These are phyloP conservation scores for Chionodraco myersi DNA, from an alignment of 2,113 vertebrate genomes.

Conservation along the genomic window DNA sequence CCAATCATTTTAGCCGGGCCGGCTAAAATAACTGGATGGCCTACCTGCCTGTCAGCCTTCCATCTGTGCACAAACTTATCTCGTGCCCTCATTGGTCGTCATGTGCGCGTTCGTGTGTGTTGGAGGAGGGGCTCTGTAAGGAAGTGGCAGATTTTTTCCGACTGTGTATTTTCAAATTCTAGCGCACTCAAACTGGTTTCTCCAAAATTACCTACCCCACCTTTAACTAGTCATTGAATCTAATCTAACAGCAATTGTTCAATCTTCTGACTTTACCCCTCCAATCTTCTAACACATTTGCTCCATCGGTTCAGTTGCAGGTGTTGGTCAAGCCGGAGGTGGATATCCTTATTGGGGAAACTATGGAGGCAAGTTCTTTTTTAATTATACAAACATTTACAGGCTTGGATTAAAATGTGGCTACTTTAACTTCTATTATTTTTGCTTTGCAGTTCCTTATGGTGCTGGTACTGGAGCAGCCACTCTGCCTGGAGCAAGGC, in stretches of 20 bases:
- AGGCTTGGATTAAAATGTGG: not conserved
- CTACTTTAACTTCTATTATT: not conserved
- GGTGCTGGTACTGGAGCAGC: slow-evolving; percentile 42
- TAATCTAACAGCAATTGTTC: not conserved
- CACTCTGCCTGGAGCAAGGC: slow-evolving; percentile 76
- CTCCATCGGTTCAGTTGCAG: slow-evolving; percentile 49
- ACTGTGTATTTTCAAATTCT: too few relatives aligned
- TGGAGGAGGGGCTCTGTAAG: too few relatives aligned
- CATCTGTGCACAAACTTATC: too few relatives aligned
- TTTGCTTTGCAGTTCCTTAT: slow-evolving; percentile 62
- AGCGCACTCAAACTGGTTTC: too few relatives aligned
- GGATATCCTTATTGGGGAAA: slow-evolving; percentile 62
- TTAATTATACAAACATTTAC: not conserved
- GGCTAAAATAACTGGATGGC: too few relatives aligned
- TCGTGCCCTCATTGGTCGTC: too few relatives aligned
- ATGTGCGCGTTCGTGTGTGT: too few relatives aligned
- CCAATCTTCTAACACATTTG: not conserved
- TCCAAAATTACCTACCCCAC: too few relatives aligned
- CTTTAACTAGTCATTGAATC: not conserved
- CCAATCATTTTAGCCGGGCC: too few relatives aligned
- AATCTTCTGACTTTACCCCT: slow-evolving; percentile 6
- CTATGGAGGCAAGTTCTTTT: slow-evolving; percentile 55
- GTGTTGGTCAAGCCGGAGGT: slow-evolving; percentile 27
- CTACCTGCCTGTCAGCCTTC: too few relatives aligned
- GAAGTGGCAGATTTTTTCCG: too few relatives aligned